Evolutionary conservation across 2,888 invertebrate genomes (phyloP).

Genomic region (Mactromeris polynyma): DNA sequence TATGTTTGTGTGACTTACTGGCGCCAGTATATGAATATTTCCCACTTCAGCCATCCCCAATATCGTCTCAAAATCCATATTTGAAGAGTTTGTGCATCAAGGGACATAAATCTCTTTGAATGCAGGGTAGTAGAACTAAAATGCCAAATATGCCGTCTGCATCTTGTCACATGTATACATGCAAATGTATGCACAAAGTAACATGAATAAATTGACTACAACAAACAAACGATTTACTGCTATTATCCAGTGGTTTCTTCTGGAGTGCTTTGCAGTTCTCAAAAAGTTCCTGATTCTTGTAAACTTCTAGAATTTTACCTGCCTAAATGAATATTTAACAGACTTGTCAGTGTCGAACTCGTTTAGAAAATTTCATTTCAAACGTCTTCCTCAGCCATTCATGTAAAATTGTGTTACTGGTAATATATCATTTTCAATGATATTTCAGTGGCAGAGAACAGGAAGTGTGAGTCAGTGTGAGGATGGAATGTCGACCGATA

Average conservation of each 20-base stretch:
- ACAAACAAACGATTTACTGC: no score
- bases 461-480: conserved; percentile 79
- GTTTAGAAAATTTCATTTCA: background rate
- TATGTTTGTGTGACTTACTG: background rate
- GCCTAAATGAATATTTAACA: background rate
- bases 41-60: background rate
- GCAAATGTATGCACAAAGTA: no score
- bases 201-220: no score
- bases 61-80: background rate
- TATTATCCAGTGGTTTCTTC: no score
- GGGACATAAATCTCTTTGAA: background rate
- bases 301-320: background rate
- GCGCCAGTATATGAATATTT: background rate
- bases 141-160: no score
- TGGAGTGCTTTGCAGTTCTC: no score
- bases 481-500: conserved; percentile 77
- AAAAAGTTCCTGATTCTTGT: no score
- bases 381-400: background rate
- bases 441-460: conserved; percentile 75
- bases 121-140: background rate
- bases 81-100: background rate
- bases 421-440: no score
- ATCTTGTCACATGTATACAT: no score
- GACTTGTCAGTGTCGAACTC: background rate
- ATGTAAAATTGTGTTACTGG: no score